A percentile compares a stretch with the other conserved stretches of the same genome.
Conservation (phyloP, 2,888 invertebrate genomes). For the Dromius quadrimaculatus region DNA sequence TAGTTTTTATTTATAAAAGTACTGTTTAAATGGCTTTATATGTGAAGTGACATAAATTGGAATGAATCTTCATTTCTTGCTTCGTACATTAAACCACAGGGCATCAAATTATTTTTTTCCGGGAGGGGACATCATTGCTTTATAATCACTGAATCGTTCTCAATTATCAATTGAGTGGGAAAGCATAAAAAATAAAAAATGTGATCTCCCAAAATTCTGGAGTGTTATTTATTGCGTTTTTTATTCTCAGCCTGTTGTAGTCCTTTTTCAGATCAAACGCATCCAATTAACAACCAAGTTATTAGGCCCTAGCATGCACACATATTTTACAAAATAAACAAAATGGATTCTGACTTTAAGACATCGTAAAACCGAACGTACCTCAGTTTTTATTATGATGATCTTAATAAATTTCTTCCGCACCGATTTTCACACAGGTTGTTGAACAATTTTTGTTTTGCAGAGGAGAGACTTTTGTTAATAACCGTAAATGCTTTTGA, state of each 20-base stretch:
- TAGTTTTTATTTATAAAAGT: constrained; percentile 40
- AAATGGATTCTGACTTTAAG: constrained; percentile 30
- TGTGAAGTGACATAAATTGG: constrained; percentile 28
- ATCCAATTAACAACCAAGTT: constrained; percentile 41
- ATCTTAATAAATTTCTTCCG: constrained; percentile 15
- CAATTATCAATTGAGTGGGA: constrained; percentile 8
- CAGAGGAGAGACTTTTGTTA: constrained; percentile 19
- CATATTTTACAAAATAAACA: constrained; percentile 41
- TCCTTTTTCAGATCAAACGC: constrained; percentile 28
- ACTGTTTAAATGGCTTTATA: constrained; percentile 40
- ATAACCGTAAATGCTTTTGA: constrained; percentile 19
- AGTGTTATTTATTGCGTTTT: constrained; percentile 15
- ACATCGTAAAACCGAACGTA: constrained; percentile 21
- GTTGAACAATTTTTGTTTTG: constrained; percentile 12
- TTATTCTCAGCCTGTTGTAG: constrained; percentile 28
- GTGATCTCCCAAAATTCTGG: constrained; percentile 22
- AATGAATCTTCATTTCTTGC: constrained; percentile 1
- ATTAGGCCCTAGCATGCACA: constrained; percentile 33
- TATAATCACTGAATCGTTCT: background rate
- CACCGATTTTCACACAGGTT: constrained; percentile 21
- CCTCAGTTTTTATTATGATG: constrained; percentile 33
- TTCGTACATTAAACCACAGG: background rate
- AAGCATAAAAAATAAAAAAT: constrained; percentile 3
- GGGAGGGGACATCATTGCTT: constrained; percentile 12
- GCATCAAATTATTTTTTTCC: background rate